phyloP scores from a whole-genome alignment of 2,113 vertebrate species.

The Strix aluco region DNA sequence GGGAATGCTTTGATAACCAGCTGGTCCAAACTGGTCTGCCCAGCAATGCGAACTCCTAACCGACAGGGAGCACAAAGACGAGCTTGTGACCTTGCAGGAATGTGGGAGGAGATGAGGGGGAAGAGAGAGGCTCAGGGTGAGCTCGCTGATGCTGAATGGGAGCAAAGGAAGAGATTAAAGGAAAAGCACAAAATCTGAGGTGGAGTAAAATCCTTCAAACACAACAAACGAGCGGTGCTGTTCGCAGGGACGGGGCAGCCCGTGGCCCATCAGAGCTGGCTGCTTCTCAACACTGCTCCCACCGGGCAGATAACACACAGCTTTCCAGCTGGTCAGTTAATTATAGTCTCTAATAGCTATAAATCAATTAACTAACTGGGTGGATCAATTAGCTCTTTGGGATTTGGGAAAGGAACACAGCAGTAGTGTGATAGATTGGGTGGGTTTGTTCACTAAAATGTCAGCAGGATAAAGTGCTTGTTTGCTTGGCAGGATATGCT shows the following conservation, averaged over 20 bases:
- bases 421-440: background rate
- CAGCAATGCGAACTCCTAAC: background rate
- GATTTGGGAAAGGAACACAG: background rate
- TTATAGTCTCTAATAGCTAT: background rate
- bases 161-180: background rate
- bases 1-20: background rate
- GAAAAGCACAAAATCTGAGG: background rate
- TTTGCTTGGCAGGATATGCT: too few relatives aligned
- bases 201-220: background rate
- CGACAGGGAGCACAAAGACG: fast-evolving
- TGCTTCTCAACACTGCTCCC: background rate
- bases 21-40: background rate
- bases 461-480: too few relatives aligned
- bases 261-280: fast-evolving
- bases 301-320: background rate
- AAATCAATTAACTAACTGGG: background rate
- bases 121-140: background rate
- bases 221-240: fast-evolving
- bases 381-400: background rate
- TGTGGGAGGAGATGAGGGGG: background rate
- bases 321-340: background rate
- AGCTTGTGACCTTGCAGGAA: background rate
- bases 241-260: fast-evolving
- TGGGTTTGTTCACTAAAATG: too few relatives aligned
- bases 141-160: fast-evolving